Conservation (phyloP, 2,888 invertebrate genomes). For the Liodrosophila aerea region DNA sequence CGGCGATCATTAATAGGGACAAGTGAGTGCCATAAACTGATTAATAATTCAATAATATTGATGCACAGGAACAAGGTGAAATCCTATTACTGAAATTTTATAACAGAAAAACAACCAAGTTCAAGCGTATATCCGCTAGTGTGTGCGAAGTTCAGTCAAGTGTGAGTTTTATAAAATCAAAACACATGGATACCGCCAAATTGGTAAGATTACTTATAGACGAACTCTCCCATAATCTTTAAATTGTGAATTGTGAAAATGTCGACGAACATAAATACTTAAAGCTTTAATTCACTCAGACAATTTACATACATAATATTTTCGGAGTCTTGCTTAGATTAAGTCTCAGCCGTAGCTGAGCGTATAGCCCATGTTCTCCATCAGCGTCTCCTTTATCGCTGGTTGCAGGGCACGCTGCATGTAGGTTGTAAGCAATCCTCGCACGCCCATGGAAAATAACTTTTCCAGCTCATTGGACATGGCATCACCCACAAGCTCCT, state of each 20-base stretch:
- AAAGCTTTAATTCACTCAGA: constrained; percentile 45
- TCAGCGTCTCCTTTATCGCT: constrained; percentile 92
- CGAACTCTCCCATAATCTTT: neutral
- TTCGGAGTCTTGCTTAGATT: constrained; percentile 9
- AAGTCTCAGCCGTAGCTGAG: constrained; percentile 88
- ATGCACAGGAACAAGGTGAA: constrained; percentile 50
- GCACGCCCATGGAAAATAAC: constrained; percentile 91
- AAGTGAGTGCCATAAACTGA: constrained; percentile 49
- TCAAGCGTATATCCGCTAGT: constrained; percentile 36
- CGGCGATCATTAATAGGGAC: constrained; percentile 49
- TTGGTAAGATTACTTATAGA: constrained; percentile 63
- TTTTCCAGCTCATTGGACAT: constrained; percentile 92
- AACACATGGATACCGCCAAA: constrained; percentile 72
- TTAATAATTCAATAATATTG: constrained; percentile 71
- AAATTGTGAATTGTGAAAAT: neutral
- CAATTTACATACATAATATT: constrained; percentile 19
- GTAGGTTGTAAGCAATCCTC: constrained; percentile 90
- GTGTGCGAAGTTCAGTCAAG: constrained; percentile 20
- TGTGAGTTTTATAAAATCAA: constrained; percentile 31
- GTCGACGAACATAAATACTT: constrained; percentile 22
- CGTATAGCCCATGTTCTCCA: constrained; percentile 94
- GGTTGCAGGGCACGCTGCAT: constrained; percentile 93
- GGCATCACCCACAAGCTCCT: constrained; percentile 85
- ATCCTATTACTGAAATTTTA: constrained; percentile 53
- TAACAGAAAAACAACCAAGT: constrained; percentile 36